These are phyloP conservation scores for Carcina quercana DNA, from an alignment of 2,888 invertebrate genomes.

Conservation along the genomic window DNA sequence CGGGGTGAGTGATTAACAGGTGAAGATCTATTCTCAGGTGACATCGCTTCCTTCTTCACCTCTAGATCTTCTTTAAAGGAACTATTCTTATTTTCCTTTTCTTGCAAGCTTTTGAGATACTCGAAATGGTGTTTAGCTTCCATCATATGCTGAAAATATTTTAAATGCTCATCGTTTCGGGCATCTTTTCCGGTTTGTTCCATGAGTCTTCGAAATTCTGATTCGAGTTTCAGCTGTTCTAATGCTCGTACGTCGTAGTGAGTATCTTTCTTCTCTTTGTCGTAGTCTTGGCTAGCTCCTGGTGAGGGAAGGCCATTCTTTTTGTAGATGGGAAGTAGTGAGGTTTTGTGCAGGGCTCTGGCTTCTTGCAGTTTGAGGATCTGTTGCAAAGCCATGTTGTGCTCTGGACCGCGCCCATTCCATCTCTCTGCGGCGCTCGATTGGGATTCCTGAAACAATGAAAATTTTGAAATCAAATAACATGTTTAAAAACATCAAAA, in stretches of 20 bases:
- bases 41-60: conserved; percentile 47
- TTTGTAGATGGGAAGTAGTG: conserved; percentile 65
- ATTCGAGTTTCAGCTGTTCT: conserved; percentile 72
- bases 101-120: conserved; percentile 55
- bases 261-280: conserved; percentile 39
- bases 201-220: conserved; percentile 71
- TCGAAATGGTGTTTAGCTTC: conserved; percentile 60
- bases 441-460: conserved; percentile 85
- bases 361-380: conserved; percentile 94
- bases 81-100: conserved; percentile 38
- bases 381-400: conserved; percentile 93
- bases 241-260: conserved; percentile 50
- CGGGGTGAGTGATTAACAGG: conserved; percentile 42
- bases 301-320: conserved; percentile 66
- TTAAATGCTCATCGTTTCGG: conserved; percentile 54
- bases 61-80: conserved; percentile 27
- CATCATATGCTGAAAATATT: conserved; percentile 63
- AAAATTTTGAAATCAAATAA: no score
- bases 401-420: conserved; percentile 92
- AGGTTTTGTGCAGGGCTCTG: conserved; percentile 78
- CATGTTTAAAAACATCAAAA: no score
- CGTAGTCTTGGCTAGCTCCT: conserved; percentile 62
- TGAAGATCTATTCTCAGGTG: conserved; percentile 46
- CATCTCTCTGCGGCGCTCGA: conserved; percentile 90
- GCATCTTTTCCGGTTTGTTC: conserved; percentile 71